phyloP scores from a whole-genome alignment of 2,888 invertebrate species.

The Brassicogethes aeneus region DNA sequence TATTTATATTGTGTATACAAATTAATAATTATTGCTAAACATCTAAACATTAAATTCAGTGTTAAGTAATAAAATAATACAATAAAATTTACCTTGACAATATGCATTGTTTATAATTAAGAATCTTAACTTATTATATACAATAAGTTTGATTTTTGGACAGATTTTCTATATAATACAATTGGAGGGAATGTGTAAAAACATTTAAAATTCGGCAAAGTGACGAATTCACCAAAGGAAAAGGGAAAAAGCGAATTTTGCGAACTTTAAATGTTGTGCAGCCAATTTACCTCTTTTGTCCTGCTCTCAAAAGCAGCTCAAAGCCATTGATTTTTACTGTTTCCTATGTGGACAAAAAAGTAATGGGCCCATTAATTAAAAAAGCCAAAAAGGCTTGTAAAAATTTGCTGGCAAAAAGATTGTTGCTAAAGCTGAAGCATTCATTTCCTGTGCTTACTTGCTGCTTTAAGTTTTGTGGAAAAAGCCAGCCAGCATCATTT shows the following conservation, averaged over 20 bases:
- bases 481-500: conserved; percentile 24
- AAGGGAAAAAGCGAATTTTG: background rate
- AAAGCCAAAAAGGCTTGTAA: conserved; percentile 28
- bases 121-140: conserved; percentile 37
- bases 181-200: conserved; percentile 40
- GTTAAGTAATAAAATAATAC: conserved; percentile 41
- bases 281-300: background rate
- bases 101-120: conserved; percentile 22
- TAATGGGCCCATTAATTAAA: background rate
- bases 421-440: conserved; percentile 38
- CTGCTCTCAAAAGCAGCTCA: too few relatives aligned
- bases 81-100: conserved; percentile 34
- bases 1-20: conserved; percentile 39
- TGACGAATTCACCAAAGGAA: conserved; percentile 5
- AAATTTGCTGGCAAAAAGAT: conserved; percentile 28
- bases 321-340: too few relatives aligned
- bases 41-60: conserved; percentile 38
- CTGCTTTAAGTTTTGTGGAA: conserved; percentile 19
- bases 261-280: conserved; percentile 12
- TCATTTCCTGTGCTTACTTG: conserved; percentile 31
- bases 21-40: conserved; percentile 42
- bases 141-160: conserved; percentile 43
- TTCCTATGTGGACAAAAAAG: background rate
- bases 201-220: conserved; percentile 14
- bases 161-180: conserved; percentile 43